Conservation (phyloP, 2,113 vertebrate species). For the Dasypus novemcinctus region DNA sequence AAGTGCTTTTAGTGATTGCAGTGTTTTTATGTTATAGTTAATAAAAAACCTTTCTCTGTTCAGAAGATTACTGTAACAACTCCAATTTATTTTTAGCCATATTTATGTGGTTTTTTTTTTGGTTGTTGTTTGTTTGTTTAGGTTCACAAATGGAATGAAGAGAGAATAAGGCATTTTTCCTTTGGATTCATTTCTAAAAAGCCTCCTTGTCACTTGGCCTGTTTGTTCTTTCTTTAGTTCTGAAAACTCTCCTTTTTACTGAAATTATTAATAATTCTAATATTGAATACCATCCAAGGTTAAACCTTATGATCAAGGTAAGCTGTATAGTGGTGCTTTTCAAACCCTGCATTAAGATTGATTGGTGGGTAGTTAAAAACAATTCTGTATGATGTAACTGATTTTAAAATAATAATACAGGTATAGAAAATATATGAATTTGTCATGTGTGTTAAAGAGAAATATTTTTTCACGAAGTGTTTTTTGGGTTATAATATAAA, state of each 20-base stretch:
- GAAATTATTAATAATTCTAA: constrained; percentile 5
- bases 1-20: neutral
- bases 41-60: neutral
- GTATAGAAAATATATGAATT: neutral
- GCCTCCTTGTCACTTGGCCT: neutral
- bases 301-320: neutral
- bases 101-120: neutral
- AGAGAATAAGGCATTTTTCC: constrained; percentile 7
- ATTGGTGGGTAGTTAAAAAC: neutral
- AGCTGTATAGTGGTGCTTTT: neutral
- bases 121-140: neutral
- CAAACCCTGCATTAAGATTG: neutral
- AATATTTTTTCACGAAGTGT: neutral
- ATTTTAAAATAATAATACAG: neutral
- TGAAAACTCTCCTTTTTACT: neutral
- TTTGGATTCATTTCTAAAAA: neutral
- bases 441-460: neutral
- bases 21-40: neutral
- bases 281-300: neutral
- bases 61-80: neutral
- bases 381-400: neutral
- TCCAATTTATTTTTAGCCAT: neutral
- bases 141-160: neutral
- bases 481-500: neutral
- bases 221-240: neutral